Conservation (phyloP, 2,888 invertebrate genomes). For the Lypha dubia region DNA sequence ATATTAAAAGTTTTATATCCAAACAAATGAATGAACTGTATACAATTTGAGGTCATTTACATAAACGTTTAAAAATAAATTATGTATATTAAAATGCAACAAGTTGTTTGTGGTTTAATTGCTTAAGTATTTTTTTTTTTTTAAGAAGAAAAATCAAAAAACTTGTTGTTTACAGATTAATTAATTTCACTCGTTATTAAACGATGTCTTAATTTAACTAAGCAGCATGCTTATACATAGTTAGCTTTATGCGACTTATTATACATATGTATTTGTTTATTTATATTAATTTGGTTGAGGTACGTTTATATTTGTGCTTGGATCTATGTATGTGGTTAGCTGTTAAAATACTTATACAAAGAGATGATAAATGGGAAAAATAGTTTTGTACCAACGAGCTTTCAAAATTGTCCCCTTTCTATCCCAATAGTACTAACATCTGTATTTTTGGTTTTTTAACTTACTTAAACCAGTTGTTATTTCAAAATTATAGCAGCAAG, state of each 20-base stretch:
- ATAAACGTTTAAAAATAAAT: conserved; percentile 33
- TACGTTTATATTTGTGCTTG: neutral
- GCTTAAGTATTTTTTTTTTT: conserved; percentile 5
- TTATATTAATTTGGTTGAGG: conserved; percentile 14
- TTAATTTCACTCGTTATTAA: conserved; percentile 32
- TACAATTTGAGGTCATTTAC: conserved; percentile 44
- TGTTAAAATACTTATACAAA: too few relatives aligned
- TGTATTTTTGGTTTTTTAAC: too few relatives aligned
- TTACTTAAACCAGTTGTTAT: too few relatives aligned
- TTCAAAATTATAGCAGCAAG: too few relatives aligned
- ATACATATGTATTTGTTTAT: conserved; percentile 43
- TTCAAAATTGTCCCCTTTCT: too few relatives aligned
- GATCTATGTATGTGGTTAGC: neutral
- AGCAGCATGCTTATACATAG: neutral
- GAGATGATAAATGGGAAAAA: too few relatives aligned
- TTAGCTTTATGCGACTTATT: conserved; percentile 34
- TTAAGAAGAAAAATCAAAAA: neutral
- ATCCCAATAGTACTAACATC: too few relatives aligned
- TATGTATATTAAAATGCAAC: conserved; percentile 35
- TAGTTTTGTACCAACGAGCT: too few relatives aligned
- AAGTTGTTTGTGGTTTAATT: conserved; percentile 22
- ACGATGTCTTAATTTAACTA: conserved; percentile 44
- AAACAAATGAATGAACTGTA: neutral
- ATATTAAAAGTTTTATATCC: neutral
- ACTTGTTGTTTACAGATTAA: neutral